phyloP scores from a whole-genome alignment of 92 coral and sea anemone species.

The Parazoanthus swiftii region DNA sequence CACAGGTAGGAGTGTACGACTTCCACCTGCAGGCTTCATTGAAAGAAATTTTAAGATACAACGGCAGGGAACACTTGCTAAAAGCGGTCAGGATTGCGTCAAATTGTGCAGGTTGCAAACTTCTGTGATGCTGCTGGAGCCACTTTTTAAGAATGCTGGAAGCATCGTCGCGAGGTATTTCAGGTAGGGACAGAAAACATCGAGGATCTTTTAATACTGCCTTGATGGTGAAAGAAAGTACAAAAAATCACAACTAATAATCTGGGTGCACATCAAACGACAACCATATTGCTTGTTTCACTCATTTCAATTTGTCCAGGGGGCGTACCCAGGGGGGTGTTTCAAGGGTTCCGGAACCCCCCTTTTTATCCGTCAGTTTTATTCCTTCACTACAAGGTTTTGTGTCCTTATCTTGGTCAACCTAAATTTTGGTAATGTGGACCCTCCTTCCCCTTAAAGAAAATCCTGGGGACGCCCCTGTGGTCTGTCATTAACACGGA shows the following conservation, averaged over 20 bases:
- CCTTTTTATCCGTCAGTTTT: too few species aligned
- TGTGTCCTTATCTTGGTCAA: too few species aligned
- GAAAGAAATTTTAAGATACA: constrained; percentile 85
- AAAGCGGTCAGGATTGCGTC: constrained; percentile 60
- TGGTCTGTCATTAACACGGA: too few species aligned
- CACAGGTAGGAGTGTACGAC: constrained; percentile 60
- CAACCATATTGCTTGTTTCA: too few species aligned
- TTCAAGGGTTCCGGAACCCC: constrained; percentile 45
- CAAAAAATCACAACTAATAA: background rate
- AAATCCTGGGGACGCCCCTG: too few species aligned
- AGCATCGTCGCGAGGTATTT: constrained; percentile 63
- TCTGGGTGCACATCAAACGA: background rate
- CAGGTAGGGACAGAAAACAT: constrained; percentile 67
- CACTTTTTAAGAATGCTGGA: constrained; percentile 68
- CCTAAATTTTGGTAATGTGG: too few species aligned
- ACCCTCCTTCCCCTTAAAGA: too few species aligned
- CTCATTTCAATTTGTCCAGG: too few species aligned
- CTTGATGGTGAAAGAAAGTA: constrained; percentile 19
- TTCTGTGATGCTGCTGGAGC: constrained; percentile 64
- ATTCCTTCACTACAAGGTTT: too few species aligned
- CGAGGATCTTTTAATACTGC: constrained; percentile 68
- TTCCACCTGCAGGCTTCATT: constrained; percentile 79
- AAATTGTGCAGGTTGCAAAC: constrained; percentile 65
- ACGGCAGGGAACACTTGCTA: constrained; percentile 71
- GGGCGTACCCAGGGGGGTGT: too few species aligned